Evolutionary conservation across 2,888 invertebrate genomes (phyloP).

Genomic region (Melinaea marsaeus): DNA sequence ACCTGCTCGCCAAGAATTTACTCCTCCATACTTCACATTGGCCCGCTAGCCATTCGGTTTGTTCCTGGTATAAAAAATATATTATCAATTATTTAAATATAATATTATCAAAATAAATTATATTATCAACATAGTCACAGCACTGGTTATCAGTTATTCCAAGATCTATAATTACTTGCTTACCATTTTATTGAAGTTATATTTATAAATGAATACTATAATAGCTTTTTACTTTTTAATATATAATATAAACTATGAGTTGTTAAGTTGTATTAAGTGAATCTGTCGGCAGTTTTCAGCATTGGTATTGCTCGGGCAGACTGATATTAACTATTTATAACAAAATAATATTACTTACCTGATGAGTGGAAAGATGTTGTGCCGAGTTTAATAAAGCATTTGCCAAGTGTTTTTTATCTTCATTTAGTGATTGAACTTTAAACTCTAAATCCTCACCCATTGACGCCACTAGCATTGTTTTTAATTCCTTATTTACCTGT

Average conservation of each 20-base stretch:
- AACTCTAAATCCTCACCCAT: conserved; percentile 96
- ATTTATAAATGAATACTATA: no score
- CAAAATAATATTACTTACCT: conserved; percentile 55
- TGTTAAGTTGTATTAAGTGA: no score
- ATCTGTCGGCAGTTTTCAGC: not conserved
- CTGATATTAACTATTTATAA: no score
- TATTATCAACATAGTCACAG: no score
- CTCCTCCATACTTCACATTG: conserved; percentile 98
- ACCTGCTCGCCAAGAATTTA: conserved; percentile 96
- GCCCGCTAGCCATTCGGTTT: conserved; percentile 94
- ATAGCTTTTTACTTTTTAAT: no score
- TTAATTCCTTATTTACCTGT: conserved; percentile 93
- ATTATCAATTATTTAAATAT: not conserved
- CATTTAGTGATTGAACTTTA: conserved; percentile 92
- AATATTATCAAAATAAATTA: no score
- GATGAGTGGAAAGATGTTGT: conserved; percentile 90
- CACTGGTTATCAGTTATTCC: no score
- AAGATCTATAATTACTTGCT: no score
- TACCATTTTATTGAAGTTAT: no score
- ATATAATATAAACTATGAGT: no score
- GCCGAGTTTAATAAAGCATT: conserved; percentile 90
- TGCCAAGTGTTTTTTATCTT: conserved; percentile 93
- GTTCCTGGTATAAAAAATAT: conserved; percentile 77
- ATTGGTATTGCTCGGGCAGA: no score
- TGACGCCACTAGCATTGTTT: conserved; percentile 94